Conservation (phyloP, 2,888 invertebrate genomes). For the Abrostola triplasia region DNA sequence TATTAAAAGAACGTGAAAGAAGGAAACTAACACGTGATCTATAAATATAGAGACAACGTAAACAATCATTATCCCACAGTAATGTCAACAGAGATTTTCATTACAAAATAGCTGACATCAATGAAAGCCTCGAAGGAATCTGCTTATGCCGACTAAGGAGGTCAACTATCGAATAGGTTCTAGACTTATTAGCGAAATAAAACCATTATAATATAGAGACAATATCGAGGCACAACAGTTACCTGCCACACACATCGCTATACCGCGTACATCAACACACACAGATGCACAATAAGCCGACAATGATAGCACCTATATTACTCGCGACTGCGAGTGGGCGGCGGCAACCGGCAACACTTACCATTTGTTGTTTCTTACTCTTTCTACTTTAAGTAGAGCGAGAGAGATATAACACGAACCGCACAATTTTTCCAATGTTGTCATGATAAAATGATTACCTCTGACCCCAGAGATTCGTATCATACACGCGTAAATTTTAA, state of each 20-base stretch:
- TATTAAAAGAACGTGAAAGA: background rate
- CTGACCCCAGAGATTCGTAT: slow-evolving; percentile 68
- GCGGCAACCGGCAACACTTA: slow-evolving; percentile 65
- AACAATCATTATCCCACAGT: background rate
- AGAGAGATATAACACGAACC: slow-evolving; percentile 59
- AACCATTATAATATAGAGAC: slow-evolving; percentile 35
- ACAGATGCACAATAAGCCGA: slow-evolving; percentile 40
- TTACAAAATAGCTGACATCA: slow-evolving; percentile 7
- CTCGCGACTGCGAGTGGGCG: slow-evolving; percentile 75
- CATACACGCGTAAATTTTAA: slow-evolving; percentile 26
- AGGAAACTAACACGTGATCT: background rate
- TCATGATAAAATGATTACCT: slow-evolving; percentile 76
- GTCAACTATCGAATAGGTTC: slow-evolving; percentile 31
- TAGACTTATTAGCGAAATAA: slow-evolving; percentile 43
- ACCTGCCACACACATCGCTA: slow-evolving; percentile 36
- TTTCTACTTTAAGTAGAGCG: slow-evolving; percentile 56
- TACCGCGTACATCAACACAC: slow-evolving; percentile 24
- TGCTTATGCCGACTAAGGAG: slow-evolving; percentile 2
- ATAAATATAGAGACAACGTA: background rate
- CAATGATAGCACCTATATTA: slow-evolving; percentile 62
- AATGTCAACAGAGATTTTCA: slow-evolving; percentile 11
- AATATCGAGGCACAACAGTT: slow-evolving; percentile 56
- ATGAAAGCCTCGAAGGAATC: slow-evolving; percentile 1
- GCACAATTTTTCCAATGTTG: slow-evolving; percentile 65
- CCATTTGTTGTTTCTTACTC: slow-evolving; percentile 65